Evolutionary conservation across 2,888 invertebrate species (phyloP).

Genomic region (Tetragonisca angustula): DNA sequence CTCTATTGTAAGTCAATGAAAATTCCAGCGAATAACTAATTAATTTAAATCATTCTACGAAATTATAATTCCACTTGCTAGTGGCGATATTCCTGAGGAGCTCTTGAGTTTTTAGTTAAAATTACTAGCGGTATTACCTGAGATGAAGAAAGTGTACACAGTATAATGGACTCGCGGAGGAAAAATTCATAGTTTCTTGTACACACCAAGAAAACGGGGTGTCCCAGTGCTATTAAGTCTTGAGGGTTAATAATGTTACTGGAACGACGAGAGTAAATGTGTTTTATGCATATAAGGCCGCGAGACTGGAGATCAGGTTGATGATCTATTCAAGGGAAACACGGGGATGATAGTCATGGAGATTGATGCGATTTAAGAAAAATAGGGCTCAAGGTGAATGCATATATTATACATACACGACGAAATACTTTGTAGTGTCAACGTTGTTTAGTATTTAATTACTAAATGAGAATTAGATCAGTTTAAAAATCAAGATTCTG

Average conservation of each 20-base stretch:
- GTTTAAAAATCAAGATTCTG: not conserved
- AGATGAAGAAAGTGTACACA: not conserved
- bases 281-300: constrained; percentile 2
- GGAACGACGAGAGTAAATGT: constrained; percentile 18
- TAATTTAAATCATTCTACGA: too few species aligned
- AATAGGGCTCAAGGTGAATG: not conserved
- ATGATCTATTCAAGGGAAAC: constrained; percentile 26
- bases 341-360: not conserved
- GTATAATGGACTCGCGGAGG: not conserved
- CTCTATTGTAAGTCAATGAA: too few species aligned
- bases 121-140: not conserved
- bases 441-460: not conserved
- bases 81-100: not conserved
- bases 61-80: too few species aligned
- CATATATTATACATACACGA: not conserved
- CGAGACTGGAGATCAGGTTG: constrained; percentile 27
- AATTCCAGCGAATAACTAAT: too few species aligned
- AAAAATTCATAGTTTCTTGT: constrained; percentile 16
- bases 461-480: not conserved
- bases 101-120: not conserved
- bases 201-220: constrained; percentile 25
- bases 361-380: constrained; percentile 16
- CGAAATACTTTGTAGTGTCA: not conserved
- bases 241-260: constrained; percentile 50
- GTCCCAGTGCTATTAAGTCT: constrained; percentile 37